Evolutionary conservation across 2,888 invertebrate species (phyloP).

Genomic region (Eupsilia transversa): DNA sequence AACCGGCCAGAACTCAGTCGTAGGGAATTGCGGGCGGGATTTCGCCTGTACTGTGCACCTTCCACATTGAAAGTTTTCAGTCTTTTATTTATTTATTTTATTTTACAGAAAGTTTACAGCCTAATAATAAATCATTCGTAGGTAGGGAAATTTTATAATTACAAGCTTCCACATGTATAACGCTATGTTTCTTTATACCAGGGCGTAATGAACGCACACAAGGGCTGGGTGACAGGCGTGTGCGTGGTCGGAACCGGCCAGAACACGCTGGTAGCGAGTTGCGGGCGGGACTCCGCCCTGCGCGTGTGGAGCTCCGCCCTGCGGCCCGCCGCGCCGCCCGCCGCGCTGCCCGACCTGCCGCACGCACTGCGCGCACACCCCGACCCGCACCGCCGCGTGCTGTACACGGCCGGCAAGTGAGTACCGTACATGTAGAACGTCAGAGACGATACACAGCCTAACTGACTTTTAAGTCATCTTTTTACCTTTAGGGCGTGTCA

Average conservation of each 20-base stretch:
- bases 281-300: constrained; percentile 94
- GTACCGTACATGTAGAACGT: constrained; percentile 72
- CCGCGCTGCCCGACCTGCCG: constrained; percentile 91
- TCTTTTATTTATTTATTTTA: too few relatives aligned
- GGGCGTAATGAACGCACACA: constrained; percentile 95
- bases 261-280: constrained; percentile 91
- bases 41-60: too few relatives aligned
- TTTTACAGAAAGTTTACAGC: too few relatives aligned
- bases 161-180: too few relatives aligned
- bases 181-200: constrained; percentile 44
- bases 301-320: constrained; percentile 94
- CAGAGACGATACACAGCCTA: neutral
- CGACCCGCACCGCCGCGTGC: constrained; percentile 68
- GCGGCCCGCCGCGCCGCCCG: constrained; percentile 86
- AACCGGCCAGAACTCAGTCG: too few relatives aligned
- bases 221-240: constrained; percentile 96
- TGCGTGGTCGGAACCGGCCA: constrained; percentile 74
- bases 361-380: constrained; percentile 92
- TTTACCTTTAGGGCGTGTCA: neutral
- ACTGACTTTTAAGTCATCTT: neutral
- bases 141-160: too few relatives aligned
- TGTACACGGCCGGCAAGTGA: constrained; percentile 96
- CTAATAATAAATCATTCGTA: too few relatives aligned
- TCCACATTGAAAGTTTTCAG: too few relatives aligned
- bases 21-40: too few relatives aligned